Conservation (phyloP, 2,888 invertebrate genomes). For the Branchellion lobata region DNA sequence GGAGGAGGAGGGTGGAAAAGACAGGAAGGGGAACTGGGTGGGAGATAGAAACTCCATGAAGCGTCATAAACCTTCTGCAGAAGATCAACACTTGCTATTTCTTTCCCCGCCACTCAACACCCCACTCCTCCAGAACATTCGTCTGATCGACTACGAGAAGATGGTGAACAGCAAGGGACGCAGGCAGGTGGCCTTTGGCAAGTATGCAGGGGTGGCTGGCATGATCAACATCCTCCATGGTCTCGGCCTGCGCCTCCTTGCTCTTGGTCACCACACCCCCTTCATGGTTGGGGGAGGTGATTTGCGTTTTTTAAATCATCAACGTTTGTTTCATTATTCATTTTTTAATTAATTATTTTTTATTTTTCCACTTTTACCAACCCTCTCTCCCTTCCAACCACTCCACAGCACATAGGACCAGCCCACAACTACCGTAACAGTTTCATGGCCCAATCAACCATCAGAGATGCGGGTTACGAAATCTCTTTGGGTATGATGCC, state of each 20-base stretch:
- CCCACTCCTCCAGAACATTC: conserved; percentile 72
- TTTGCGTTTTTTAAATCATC: background rate
- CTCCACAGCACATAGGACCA: conserved; percentile 84
- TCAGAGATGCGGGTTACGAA: conserved; percentile 98
- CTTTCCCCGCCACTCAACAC: background rate
- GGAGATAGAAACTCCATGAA: too few relatives aligned
- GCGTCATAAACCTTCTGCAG: too few relatives aligned
- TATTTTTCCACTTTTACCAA: too few relatives aligned
- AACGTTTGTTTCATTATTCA: background rate
- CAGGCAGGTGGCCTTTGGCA: conserved; percentile 94
- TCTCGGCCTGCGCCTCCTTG: conserved; percentile 84
- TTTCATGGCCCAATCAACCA: conserved; percentile 94
- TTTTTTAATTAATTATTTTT: background rate
- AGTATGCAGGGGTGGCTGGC: conserved; percentile 95
- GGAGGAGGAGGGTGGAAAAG: too few relatives aligned
- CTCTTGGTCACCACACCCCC: conserved; percentile 96
- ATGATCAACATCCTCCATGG: conserved; percentile 98
- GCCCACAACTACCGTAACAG: conserved; percentile 98
- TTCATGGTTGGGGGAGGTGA: conserved; percentile 75
- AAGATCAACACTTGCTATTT: too few relatives aligned
- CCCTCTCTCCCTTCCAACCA: too few relatives aligned
- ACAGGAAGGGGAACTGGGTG: too few relatives aligned
- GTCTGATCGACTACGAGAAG: conserved; percentile 94
- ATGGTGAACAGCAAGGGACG: conserved; percentile 84
- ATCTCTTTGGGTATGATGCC: conserved; percentile 94